phyloP scores from a whole-genome alignment of 2,113 vertebrate species.

The Addax nasomaculatus region DNA sequence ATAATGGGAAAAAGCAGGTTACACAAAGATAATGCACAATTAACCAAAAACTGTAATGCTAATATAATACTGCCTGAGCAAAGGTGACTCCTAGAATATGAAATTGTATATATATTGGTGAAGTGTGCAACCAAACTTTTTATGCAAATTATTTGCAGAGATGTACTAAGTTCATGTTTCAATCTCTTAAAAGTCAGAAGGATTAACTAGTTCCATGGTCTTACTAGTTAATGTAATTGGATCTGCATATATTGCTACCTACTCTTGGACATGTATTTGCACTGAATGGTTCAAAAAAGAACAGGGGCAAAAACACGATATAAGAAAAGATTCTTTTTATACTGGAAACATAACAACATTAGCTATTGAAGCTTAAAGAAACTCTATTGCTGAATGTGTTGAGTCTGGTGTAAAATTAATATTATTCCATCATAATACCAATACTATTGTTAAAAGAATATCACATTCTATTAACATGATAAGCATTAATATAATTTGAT shows the following conservation, averaged over 20 bases:
- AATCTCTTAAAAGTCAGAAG: not conserved
- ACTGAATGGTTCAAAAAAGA: not conserved
- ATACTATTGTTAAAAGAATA: not conserved
- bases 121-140: not conserved
- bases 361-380: not conserved
- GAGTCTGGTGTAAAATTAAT: not conserved
- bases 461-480: not conserved
- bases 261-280: not conserved
- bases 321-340: not conserved
- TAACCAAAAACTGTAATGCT: not conserved
- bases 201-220: not conserved
- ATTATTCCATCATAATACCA: not conserved
- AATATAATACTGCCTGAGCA: not conserved
- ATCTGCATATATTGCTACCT: not conserved
- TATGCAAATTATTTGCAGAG: not conserved
- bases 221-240: not conserved
- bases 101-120: not conserved
- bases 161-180: not conserved
- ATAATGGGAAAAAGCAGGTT: not conserved
- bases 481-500: not conserved
- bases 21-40: not conserved
- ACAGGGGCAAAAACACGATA: not conserved
- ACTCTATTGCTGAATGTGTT: not conserved
- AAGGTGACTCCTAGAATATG: not conserved
- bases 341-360: not conserved